Percentiles rank a stretch among this genome's conserved stretches.
Conservation (phyloP, 2,888 invertebrate species). For the Euphydryas editha region DNA sequence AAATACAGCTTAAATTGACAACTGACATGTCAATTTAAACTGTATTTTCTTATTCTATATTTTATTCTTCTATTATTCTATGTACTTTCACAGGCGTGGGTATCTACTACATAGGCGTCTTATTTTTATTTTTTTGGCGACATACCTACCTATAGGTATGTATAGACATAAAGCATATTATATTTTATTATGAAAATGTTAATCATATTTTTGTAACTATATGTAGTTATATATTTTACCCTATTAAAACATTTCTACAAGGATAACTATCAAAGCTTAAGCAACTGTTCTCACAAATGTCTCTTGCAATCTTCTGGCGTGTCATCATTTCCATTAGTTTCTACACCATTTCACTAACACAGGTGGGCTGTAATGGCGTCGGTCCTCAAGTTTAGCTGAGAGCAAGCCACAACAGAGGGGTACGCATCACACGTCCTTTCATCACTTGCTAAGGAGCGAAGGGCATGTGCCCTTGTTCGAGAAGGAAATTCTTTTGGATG, state of each 20-base stretch:
- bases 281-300: slow-evolving; percentile 15
- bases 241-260: background rate
- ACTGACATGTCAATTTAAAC: no score
- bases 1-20: no score
- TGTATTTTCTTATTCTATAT: no score
- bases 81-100: no score
- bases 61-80: no score
- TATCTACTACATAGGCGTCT: no score
- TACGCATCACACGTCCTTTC: slow-evolving; percentile 77
- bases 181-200: background rate
- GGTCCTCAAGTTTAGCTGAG: slow-evolving; percentile 40
- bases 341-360: slow-evolving; percentile 54
- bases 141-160: no score
- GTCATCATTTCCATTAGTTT: slow-evolving; percentile 43
- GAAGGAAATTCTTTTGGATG: slow-evolving; percentile 50
- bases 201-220: background rate
- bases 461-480: slow-evolving; percentile 56
- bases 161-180: no score
- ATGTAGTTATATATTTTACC: no score
- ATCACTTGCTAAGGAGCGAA: slow-evolving; percentile 72
- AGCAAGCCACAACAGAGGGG: slow-evolving; percentile 66
- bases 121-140: no score
- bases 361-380: slow-evolving; percentile 52
- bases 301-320: slow-evolving; percentile 15
- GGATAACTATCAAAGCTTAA: slow-evolving; percentile 14